Conservation (phyloP, 2,113 vertebrate species). For the Anarhynchus alexandrinus region DNA sequence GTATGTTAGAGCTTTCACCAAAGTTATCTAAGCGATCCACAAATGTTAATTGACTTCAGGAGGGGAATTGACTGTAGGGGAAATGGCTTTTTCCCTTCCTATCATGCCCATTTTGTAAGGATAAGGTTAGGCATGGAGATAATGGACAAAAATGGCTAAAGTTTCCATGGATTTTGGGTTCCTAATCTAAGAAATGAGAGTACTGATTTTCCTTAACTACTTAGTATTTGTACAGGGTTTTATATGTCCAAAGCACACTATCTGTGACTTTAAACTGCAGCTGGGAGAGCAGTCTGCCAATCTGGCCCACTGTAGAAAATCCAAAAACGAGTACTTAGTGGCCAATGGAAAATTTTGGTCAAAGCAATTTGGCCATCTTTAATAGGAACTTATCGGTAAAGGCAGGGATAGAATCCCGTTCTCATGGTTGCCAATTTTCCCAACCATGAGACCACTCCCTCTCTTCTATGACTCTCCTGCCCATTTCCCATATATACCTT, state of each 20-base stretch:
- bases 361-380: background rate
- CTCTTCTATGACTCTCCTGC: background rate
- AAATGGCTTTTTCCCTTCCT: background rate
- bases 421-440: background rate
- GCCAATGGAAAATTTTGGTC: background rate
- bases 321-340: background rate
- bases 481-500: background rate
- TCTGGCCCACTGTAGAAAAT: background rate
- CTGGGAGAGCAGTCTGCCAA: background rate
- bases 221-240: background rate
- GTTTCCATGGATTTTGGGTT: background rate
- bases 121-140: background rate
- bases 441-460: background rate
- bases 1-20: background rate
- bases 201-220: conserved; percentile 6
- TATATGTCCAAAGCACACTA: background rate
- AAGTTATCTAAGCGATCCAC: background rate
- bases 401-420: background rate
- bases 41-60: background rate
- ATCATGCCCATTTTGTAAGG: background rate
- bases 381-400: background rate
- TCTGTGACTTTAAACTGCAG: background rate
- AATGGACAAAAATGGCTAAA: background rate
- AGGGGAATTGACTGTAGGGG: background rate
- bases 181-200: background rate